Percentiles rank a stretch among this genome's conserved stretches.
These are phyloP conservation scores for Drosophila limbata DNA, from an alignment of 2,888 invertebrate genomes.

Conservation along the genomic window DNA sequence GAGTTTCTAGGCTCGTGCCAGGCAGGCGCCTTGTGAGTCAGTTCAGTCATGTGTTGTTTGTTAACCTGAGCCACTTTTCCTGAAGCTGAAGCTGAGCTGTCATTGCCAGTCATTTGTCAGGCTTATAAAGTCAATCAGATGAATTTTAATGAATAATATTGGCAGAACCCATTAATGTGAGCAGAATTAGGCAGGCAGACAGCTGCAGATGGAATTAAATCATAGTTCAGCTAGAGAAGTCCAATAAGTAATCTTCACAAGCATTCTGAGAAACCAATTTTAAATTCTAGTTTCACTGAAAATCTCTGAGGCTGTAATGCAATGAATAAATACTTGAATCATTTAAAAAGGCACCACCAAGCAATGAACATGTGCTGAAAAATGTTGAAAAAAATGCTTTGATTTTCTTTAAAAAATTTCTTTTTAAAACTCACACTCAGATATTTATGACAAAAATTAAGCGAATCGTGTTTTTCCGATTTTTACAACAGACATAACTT, in stretches of 20 bases:
- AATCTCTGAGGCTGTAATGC: background rate
- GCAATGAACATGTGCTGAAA: too few relatives aligned
- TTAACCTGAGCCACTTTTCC: constrained; percentile 29
- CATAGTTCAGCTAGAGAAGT: background rate
- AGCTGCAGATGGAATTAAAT: constrained; percentile 11
- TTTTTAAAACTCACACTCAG: background rate
- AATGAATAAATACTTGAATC: background rate
- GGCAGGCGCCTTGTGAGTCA: constrained; percentile 42
- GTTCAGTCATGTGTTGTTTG: constrained; percentile 19
- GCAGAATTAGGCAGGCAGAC: background rate
- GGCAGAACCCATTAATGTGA: constrained; percentile 14
- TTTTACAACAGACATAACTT: too few relatives aligned
- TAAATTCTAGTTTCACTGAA: background rate
- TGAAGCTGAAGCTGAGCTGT: constrained; percentile 9
- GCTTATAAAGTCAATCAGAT: constrained; percentile 67
- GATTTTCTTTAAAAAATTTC: background rate
- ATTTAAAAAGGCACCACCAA: background rate
- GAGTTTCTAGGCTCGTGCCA: constrained; percentile 28
- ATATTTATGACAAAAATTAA: too few relatives aligned
- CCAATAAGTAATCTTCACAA: background rate
- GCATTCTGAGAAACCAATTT: background rate
- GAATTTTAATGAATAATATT: constrained; percentile 29
- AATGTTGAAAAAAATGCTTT: background rate
- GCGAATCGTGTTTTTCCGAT: too few relatives aligned
- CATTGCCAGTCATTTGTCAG: constrained; percentile 59